A percentile compares a stretch with the other conserved stretches of the same genome.
phyloP scores from a whole-genome alignment of 2,797 vertebrate species.

The Dendrocincla tyrannina region DNA sequence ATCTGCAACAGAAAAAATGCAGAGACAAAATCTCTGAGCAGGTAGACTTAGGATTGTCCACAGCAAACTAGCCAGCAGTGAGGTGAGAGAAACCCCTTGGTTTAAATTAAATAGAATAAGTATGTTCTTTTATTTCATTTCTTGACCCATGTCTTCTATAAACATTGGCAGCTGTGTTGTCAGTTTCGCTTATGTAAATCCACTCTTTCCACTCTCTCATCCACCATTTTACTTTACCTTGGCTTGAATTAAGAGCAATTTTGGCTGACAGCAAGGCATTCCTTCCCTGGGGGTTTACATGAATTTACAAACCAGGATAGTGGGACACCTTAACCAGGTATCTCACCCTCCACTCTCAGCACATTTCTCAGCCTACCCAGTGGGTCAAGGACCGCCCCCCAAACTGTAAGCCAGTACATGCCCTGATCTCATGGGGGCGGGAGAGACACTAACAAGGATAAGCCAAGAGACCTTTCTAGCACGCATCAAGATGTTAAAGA shows the following conservation, averaged over 20 bases:
- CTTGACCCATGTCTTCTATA: conserved; percentile 10
- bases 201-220: neutral
- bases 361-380: neutral
- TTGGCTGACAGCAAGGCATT: neutral
- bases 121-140: conserved; percentile 14
- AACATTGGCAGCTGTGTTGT: neutral
- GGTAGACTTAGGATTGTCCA: conserved; percentile 9
- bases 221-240: neutral
- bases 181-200: conserved; percentile 30
- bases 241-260: neutral
- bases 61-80: neutral
- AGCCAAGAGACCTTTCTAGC: neutral
- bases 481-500: neutral
- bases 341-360: fast-evolving
- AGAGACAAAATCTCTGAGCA: neutral
- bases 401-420: fast-evolving
- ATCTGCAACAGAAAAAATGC: neutral
- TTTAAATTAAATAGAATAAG: neutral
- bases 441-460: neutral
- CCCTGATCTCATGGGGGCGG: neutral
- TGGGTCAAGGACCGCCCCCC: neutral
- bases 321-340: neutral
- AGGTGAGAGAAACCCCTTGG: neutral
- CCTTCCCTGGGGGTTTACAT: neutral
- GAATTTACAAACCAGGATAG: neutral